These are phyloP conservation scores for Drosophila rhopaloa DNA, from an alignment of 1,140 invertebrate genomes.

Conservation along the genomic window DNA sequence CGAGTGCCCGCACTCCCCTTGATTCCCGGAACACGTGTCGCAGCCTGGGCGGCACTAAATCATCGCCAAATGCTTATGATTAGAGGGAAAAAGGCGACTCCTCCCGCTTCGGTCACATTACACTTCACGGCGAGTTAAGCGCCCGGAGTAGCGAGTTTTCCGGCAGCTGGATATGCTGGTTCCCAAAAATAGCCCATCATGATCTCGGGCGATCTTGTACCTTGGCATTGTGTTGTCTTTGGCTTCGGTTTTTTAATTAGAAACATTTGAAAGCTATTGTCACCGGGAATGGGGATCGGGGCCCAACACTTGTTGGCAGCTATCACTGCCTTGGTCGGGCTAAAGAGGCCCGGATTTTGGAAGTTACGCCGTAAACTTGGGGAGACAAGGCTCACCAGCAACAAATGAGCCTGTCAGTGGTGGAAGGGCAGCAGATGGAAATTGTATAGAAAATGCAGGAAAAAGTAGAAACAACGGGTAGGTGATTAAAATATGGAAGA, in stretches of 20 bases:
- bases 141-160: constrained; percentile 34
- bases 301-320: constrained; percentile 72
- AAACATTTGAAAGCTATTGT: constrained; percentile 81
- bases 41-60: constrained; percentile 74
- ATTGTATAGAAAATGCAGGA: background rate
- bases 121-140: constrained; percentile 68
- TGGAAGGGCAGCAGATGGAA: constrained; percentile 32
- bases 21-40: constrained; percentile 54
- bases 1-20: constrained; percentile 20
- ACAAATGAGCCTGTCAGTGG: constrained; percentile 72
- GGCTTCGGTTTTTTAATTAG: constrained; percentile 70
- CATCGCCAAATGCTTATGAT: constrained; percentile 79
- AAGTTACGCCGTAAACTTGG: constrained; percentile 3
- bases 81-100: constrained; percentile 46
- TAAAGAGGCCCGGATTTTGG: constrained; percentile 47
- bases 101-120: constrained; percentile 60
- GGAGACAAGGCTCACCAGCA: constrained; percentile 65
- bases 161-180: constrained; percentile 51
- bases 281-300: constrained; percentile 22
- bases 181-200: constrained; percentile 47
- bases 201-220: constrained; percentile 24
- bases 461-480: constrained; percentile 15
- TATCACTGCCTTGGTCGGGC: constrained; percentile 65
- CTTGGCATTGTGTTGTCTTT: constrained; percentile 22
- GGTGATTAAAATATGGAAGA: constrained; percentile 30